Evolutionary conservation across 2,888 invertebrate genomes (phyloP).

Genomic region (Pachycephus smyrnensis): DNA sequence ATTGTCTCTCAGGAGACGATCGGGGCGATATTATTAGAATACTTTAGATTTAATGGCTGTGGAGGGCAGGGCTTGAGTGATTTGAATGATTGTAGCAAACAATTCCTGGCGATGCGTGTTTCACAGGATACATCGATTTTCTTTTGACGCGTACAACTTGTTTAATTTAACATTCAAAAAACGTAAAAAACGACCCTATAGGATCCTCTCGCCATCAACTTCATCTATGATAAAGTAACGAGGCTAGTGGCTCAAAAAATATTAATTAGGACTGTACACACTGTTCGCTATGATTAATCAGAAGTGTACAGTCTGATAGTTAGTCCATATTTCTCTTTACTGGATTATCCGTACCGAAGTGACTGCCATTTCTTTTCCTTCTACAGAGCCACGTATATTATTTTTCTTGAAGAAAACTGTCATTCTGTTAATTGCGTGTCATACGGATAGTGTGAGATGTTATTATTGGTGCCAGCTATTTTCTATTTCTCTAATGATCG

Average conservation of each 20-base stretch:
- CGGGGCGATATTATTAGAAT: neutral
- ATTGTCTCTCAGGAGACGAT: neutral
- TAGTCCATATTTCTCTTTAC: neutral
- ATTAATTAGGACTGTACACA: neutral
- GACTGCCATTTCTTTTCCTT: neutral
- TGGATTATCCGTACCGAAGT: neutral
- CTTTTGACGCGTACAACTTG: neutral
- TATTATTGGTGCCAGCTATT: neutral
- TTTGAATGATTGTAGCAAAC: neutral
- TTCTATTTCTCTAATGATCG: neutral
- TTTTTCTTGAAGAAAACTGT: neutral
- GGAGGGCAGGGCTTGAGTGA: neutral
- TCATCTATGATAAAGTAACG: neutral
- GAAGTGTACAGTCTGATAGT: neutral
- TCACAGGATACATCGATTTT: neutral
- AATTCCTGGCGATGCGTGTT: neutral
- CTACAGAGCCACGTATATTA: neutral
- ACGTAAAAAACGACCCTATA: no score
- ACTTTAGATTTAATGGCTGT: neutral
- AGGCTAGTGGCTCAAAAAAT: neutral
- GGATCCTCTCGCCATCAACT: no score
- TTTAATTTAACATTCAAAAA: no score
- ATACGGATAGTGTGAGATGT: neutral
- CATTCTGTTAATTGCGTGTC: neutral
- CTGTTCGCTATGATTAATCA: neutral